Evolutionary conservation across 2,113 vertebrate genomes (phyloP).

Genomic region (Rhizomys pruinosus): DNA sequence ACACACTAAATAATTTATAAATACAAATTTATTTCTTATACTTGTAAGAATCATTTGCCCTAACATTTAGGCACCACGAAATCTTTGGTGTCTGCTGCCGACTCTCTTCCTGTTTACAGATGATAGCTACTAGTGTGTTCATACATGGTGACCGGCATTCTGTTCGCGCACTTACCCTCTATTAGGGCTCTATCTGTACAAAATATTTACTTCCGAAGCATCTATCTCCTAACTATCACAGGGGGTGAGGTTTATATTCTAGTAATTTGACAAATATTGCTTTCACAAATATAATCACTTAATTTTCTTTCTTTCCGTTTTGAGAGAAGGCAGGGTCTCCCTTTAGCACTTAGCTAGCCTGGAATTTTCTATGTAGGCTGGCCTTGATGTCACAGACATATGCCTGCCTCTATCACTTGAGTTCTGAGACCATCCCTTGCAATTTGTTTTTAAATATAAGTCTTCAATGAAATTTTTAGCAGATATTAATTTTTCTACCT

Average conservation of each 20-base stretch:
- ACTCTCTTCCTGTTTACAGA: not conserved
- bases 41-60: not conserved
- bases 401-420: too few species aligned
- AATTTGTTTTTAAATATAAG: slow-evolving; percentile 14
- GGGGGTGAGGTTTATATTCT: not conserved
- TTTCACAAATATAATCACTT: not conserved
- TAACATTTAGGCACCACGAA: not conserved
- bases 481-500: not conserved
- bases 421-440: too few species aligned
- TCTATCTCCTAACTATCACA: not conserved
- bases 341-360: too few species aligned
- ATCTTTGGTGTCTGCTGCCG: not conserved
- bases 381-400: too few species aligned
- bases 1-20: not conserved
- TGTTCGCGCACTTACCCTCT: too few species aligned
- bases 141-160: not conserved
- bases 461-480: not conserved
- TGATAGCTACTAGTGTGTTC: not conserved
- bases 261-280: not conserved
- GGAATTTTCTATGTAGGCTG: too few species aligned
- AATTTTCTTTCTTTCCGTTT: too few species aligned
- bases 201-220: not conserved
- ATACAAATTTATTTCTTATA: not conserved
- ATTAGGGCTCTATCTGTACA: rapidly evolving
- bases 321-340: too few species aligned